Base-by-base conservation (phyloP, 2,113 vertebrate species). In the Thryonomys swinderianus region DNA sequence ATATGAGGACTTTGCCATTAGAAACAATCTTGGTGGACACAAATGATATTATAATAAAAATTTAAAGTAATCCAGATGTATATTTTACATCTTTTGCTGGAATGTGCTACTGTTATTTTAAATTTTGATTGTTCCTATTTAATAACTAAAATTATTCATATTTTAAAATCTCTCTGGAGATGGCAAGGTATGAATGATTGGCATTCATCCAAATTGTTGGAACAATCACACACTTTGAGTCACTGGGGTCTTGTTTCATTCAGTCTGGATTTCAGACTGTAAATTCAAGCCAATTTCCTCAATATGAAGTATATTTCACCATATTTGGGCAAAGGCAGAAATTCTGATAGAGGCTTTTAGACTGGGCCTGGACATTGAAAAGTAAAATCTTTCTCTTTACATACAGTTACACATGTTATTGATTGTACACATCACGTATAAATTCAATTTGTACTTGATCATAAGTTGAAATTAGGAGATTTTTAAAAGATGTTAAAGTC, bases 191-290 rank as follows among this genome's bases (percentile, higher is more conserved):
- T 51, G 69, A 97, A 97, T 0, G 5, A 74, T 1, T 92, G 95
- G 87, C 93, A 42, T n/a, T 53, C 13, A 79, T 97, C 91, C 96
- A 97, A 67, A 91, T 30, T 40, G 95, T 53, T 53, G 55, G 73
- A 97, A 92, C 42, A 97, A 67, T 94, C 82, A 66, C 0, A 0
- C 30, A 96, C 48, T 32, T 94, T 97, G 95, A 97, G 74, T 97
- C 94, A 93, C 81, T 89, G 42, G 3, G 12, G 81, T 93, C 61
- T 85, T 95, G 48, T 95, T 97, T 96, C 71, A 95, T 73, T 81
- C 95, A 97, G 91, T 89, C 66, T 81, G 59, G n/a, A 59, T 88
- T 97, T 87, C 94, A 97, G 62, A 62, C n/a, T 95, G 88, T 91
- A 95, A 94, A 96, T 86, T 76, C 66, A 94, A 88, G 86, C 74